Conservation (phyloP, 1,140 invertebrate species). For the Dolichoris vasculosae region DNA sequence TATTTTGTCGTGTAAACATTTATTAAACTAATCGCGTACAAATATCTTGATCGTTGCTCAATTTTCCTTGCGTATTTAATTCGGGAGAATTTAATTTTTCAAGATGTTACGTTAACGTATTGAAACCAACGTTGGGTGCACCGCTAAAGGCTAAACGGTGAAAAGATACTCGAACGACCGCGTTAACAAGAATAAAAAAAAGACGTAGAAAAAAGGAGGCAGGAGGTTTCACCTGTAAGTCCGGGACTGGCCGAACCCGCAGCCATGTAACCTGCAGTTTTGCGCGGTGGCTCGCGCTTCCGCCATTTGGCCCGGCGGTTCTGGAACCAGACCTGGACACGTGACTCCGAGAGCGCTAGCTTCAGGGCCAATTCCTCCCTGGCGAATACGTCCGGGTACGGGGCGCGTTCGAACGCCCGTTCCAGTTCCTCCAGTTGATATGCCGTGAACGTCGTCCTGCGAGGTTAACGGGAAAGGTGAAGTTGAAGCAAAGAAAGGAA, state of each 20-base stretch:
- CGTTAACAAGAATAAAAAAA: no score
- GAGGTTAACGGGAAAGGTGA: neutral
- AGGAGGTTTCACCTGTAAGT: conserved; percentile 67
- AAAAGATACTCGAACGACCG: no score
- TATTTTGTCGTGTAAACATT: no score
- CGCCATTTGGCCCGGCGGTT: conserved; percentile 98
- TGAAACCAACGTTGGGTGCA: no score
- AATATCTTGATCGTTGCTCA: no score
- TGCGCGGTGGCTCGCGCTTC: conserved; percentile 96
- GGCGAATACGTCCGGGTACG: conserved; percentile 97
- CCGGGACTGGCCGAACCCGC: conserved; percentile 77
- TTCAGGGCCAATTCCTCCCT: conserved; percentile 94
- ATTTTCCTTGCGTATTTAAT: no score
- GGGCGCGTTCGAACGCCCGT: conserved; percentile 93
- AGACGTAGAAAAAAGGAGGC: no score
- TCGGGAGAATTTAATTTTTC: no score
- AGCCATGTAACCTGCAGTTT: conserved; percentile 83
- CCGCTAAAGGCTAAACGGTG: no score
- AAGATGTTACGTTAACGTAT: no score
- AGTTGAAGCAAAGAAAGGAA: no score
- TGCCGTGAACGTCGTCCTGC: conserved; percentile 96
- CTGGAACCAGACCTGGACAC: conserved; percentile 96
- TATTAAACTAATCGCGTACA: no score
- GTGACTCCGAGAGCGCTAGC: conserved; percentile 91
- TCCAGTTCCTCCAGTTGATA: conserved; percentile 97